Percentiles rank a stretch among this genome's conserved stretches.
Conservation (phyloP, 2,113 vertebrate genomes). For the Festucalex cinctus region DNA sequence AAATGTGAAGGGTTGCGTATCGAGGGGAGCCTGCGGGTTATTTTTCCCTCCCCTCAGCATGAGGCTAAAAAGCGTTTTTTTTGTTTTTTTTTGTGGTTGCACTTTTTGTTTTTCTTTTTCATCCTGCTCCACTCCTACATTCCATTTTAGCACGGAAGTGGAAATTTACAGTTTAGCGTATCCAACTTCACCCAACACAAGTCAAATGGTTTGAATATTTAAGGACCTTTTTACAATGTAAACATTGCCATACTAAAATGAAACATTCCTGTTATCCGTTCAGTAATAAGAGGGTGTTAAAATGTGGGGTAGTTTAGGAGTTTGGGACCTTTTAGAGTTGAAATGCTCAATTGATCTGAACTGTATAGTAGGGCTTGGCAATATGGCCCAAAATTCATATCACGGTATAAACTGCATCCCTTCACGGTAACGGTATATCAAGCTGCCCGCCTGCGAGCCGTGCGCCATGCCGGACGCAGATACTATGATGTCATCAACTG, state of each 20-base stretch:
- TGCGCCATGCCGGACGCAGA: too few species aligned
- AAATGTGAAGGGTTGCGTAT: conserved; percentile 70
- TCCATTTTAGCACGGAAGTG: not conserved
- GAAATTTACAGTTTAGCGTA: not conserved
- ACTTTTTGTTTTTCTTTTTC: conserved; percentile 9
- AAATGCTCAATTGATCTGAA: too few species aligned
- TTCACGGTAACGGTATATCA: too few species aligned
- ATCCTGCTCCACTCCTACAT: not conserved
- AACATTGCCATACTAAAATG: not conserved
- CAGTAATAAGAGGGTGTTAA: too few species aligned
- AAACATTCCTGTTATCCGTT: too few species aligned
- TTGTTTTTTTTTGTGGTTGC: conserved; percentile 9
- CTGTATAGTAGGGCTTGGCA: too few species aligned
- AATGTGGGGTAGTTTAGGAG: too few species aligned
- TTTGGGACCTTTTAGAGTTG: too few species aligned
- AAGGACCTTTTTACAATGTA: not conserved
- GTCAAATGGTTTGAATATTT: conserved; percentile 4
- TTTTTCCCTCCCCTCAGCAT: conserved; percentile 51
- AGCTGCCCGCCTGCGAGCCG: too few species aligned
- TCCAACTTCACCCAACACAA: not conserved
- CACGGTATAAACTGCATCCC: too few species aligned
- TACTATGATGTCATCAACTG: too few species aligned
- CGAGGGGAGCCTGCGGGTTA: conserved; percentile 53
- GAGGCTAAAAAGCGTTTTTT: conserved; percentile 46
- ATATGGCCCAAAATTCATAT: too few species aligned